Percentiles rank a stretch among this genome's conserved stretches.
Evolutionary conservation across 1,140 invertebrate genomes (phyloP).

Genomic region (Drosophila sucinea): DNA sequence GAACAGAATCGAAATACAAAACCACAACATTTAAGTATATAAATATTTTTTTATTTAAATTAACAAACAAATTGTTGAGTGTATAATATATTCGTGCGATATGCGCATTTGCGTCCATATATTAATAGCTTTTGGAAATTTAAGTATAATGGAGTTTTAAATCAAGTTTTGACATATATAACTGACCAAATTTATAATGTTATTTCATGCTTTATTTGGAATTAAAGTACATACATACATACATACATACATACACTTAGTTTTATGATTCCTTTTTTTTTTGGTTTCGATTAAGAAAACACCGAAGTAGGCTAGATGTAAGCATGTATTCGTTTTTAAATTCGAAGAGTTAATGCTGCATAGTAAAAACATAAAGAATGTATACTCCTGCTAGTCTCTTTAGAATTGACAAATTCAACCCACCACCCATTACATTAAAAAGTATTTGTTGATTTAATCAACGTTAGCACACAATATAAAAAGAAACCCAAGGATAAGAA

Average conservation of each 20-base stretch:
- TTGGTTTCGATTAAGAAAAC: background rate
- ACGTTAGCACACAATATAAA: constrained; percentile 8
- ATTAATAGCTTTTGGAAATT: constrained; percentile 29
- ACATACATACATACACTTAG: too few relatives aligned
- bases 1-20: constrained; percentile 3
- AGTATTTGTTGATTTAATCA: background rate
- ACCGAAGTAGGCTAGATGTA: background rate
- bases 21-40: constrained; percentile 26
- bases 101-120: constrained; percentile 24
- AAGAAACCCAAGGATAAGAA: constrained; percentile 10
- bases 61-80: constrained; percentile 35
- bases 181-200: constrained; percentile 14
- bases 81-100: constrained; percentile 35
- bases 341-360: background rate
- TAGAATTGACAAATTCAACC: background rate
- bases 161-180: constrained; percentile 16
- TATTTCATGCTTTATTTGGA: constrained; percentile 21
- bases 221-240: constrained; percentile 13
- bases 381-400: background rate
- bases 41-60: constrained; percentile 73
- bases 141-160: background rate
- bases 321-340: background rate
- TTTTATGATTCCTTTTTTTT: background rate
- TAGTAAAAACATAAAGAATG: background rate
- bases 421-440: constrained; percentile 1